These are phyloP conservation scores for Notodonta dromedarius DNA, from an alignment of 2,888 invertebrate genomes.

Conservation along the genomic window DNA sequence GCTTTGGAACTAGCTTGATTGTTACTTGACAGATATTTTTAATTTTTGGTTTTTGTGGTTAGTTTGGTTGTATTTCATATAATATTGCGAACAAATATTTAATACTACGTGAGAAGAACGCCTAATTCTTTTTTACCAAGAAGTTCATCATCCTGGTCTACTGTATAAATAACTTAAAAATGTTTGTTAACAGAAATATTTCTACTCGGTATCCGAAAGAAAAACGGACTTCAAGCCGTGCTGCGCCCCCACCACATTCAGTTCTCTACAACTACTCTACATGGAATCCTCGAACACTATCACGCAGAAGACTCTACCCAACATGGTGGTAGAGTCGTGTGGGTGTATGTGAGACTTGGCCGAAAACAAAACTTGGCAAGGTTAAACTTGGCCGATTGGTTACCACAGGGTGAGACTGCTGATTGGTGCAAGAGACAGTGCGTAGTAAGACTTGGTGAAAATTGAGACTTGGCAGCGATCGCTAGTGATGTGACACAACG, in stretches of 20 bases:
- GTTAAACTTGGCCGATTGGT: not conserved
- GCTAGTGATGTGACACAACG: not conserved
- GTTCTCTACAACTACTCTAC: constrained; percentile 91
- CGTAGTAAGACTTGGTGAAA: not conserved
- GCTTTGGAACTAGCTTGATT: too few species aligned
- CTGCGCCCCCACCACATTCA: constrained; percentile 93
- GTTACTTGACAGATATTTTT: too few species aligned
- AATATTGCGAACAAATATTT: too few species aligned
- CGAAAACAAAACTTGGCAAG: not conserved
- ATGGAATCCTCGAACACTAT: constrained; percentile 91
- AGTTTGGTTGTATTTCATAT: too few species aligned
- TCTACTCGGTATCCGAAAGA: constrained; percentile 83
- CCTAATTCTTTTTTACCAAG: too few species aligned
- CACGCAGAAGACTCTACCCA: constrained; percentile 91
- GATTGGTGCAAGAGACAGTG: too few species aligned
- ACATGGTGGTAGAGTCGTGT: constrained; percentile 96
- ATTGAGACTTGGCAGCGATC: not conserved
- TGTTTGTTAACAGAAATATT: constrained; percentile 85
- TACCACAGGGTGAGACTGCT: not conserved
- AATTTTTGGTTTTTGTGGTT: too few species aligned
- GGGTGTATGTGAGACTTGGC: constrained; percentile 88
- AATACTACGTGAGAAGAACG: too few species aligned
- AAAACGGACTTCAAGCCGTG: constrained; percentile 90
- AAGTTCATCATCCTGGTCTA: too few species aligned
- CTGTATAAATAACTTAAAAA: too few species aligned